A percentile compares a stretch with the other conserved stretches of the same genome.
Evolutionary conservation across 2,888 invertebrate species (phyloP).

Genomic region (Congeria kusceri): DNA sequence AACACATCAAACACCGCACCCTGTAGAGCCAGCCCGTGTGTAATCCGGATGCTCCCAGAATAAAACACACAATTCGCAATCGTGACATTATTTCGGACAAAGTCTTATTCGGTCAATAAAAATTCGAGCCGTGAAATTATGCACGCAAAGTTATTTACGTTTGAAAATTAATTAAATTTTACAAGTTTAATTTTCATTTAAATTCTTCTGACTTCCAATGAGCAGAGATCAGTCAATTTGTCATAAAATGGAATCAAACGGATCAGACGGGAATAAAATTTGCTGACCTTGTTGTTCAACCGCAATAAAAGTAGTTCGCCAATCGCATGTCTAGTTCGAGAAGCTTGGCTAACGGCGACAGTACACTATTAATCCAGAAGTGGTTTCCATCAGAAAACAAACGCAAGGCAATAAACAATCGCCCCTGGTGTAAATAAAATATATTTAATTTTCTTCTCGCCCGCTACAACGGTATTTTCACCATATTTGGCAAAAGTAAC

Average conservation of each 20-base stretch:
- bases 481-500: conserved; percentile 65
- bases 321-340: too few relatives aligned
- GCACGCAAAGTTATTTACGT: neutral
- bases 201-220: too few relatives aligned
- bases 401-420: conserved; percentile 48
- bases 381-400: conserved; percentile 21
- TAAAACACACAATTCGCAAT: neutral
- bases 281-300: too few relatives aligned
- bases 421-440: conserved; percentile 64
- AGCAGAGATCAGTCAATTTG: too few relatives aligned
- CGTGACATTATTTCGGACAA: neutral
- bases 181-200: too few relatives aligned
- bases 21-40: neutral
- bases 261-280: too few relatives aligned
- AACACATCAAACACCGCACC: neutral
- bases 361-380: neutral
- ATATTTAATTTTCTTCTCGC: conserved; percentile 64
- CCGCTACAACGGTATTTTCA: conserved; percentile 60
- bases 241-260: too few relatives aligned
- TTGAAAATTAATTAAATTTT: too few relatives aligned
- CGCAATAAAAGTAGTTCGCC: too few relatives aligned
- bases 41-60: neutral
- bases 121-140: neutral
- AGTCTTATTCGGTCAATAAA: neutral
- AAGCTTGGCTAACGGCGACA: too few relatives aligned